These are phyloP conservation scores for Oreortyx pictus DNA, from an alignment of 2,797 vertebrate species.

Conservation along the genomic window DNA sequence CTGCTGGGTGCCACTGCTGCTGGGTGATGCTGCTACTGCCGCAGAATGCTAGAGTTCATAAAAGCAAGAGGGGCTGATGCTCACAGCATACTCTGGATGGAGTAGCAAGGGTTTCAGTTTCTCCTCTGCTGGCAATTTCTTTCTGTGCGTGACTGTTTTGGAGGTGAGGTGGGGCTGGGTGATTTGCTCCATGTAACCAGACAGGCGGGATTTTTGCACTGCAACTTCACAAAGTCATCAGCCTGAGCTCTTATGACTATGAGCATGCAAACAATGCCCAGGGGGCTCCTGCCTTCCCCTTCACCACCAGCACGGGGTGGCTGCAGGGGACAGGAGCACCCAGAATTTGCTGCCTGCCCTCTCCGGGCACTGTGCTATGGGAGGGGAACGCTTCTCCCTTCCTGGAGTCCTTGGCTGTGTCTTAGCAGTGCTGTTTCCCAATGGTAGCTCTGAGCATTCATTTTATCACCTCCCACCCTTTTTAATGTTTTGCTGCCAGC, in stretches of 20 bases:
- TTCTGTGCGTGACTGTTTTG: not conserved
- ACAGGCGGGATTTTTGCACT: not conserved
- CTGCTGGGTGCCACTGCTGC: too few species aligned
- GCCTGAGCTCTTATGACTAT: accelerated
- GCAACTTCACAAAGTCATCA: not conserved
- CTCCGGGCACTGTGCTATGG: not conserved
- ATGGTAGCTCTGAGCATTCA: not conserved
- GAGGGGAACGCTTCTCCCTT: not conserved
- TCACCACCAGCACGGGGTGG: accelerated
- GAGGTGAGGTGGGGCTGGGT: not conserved
- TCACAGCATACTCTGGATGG: not conserved
- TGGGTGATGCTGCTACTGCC: not conserved
- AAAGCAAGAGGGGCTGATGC: not conserved
- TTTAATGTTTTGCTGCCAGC: not conserved
- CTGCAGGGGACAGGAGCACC: not conserved
- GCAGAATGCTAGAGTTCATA: not conserved
- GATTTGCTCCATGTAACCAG: not conserved
- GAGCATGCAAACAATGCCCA: not conserved
- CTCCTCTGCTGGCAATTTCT: not conserved
- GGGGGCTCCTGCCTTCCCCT: not conserved
- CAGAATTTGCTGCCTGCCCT: too few species aligned
- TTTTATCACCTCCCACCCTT: not conserved
- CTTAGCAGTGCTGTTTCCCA: not conserved
- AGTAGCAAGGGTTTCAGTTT: not conserved
- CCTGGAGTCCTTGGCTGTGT: not conserved